Base-by-base conservation (phyloP, 2,113 vertebrate species). In the Ifrita kowaldi region DNA sequence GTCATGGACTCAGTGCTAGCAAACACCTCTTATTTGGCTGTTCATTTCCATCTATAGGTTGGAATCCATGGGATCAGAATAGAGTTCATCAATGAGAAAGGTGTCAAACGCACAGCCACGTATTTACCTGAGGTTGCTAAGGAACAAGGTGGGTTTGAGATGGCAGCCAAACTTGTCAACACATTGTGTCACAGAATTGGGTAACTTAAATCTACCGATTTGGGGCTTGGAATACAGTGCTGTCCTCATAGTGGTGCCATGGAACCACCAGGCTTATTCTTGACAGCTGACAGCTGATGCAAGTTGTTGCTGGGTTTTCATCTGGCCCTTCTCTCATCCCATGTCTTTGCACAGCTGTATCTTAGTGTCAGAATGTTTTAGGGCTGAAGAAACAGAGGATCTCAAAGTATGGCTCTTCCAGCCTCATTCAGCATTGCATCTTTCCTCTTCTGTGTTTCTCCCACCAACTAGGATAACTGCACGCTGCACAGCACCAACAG, bases 81-180 rank as follows among this genome's bases (percentile, higher is more conserved):
- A 98, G 98, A 98, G 95, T 98, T 98, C 97, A 97, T 98, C 97
- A 98, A 98, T 97, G 98, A 98, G 96, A 98, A 98, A 95, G 98
- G 98, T 76, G 97, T 98, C 95, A 98, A 98, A 97, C 98, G 98
- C 93, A 98, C 98, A 97, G 98, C 98, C 97, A 98, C 98, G 65
- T 98, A 98, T 49, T 98, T 98, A 97, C 98, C 98, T 97, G 98
- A 98, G 97, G 98, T 98, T 97, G 98, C 98, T 97, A 98, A 98
- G 97, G 98, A 98, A 97, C 98, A 98, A 98, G 98, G 98, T 98
- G 95, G 96, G 97, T 97, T 97, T 92, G 91, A 95, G 86, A 93
- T 91, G 90, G 91, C 93, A 96, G 82, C 82, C 89, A 74, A 89
- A 83, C 30, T 15, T 9, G n/a, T 60, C 86, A 79, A 33, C 49